Evolutionary conservation across 2,797 vertebrate genomes (phyloP).

Genomic region (Apogon talboti): DNA sequence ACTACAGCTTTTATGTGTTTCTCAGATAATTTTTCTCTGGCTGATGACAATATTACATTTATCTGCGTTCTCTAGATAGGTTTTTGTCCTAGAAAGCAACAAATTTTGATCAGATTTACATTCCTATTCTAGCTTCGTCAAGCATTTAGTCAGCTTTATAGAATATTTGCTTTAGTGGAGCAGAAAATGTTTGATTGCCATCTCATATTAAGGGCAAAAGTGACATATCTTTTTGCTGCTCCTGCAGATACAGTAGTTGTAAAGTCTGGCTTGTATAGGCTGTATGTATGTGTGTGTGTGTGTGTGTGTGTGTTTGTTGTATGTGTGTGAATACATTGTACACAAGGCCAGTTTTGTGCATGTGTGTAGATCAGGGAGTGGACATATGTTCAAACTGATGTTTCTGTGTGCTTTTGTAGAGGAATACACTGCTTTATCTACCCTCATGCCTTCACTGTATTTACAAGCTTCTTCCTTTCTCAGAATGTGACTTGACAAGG

Average conservation of each 20-base stretch:
- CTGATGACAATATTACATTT: constrained; percentile 28
- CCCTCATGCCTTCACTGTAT: background rate
- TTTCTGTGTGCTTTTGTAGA: background rate
- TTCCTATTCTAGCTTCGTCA: background rate
- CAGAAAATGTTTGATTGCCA: constrained; percentile 25
- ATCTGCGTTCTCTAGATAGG: constrained; percentile 29
- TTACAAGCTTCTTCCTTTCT: background rate
- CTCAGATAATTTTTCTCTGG: constrained; percentile 18
- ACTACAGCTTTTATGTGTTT: constrained; percentile 24
- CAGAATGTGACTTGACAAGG: background rate
- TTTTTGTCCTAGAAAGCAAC: constrained; percentile 18
- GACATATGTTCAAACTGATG: background rate
- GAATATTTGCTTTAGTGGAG: constrained; percentile 19
- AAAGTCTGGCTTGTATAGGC: background rate
- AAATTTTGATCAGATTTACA: constrained; percentile 20
- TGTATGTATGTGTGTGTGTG: constrained; percentile 9
- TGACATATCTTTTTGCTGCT: constrained; percentile 10
- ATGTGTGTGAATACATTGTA: too few relatives aligned
- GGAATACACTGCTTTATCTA: background rate
- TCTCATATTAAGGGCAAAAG: constrained; percentile 18
- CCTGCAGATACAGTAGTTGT: constrained; percentile 5
- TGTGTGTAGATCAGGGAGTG: background rate
- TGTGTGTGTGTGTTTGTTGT: background rate
- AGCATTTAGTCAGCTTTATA: background rate
- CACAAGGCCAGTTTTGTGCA: too few relatives aligned